Conservation (phyloP, 2,888 invertebrate genomes). For the Tinea semifulvella region DNA sequence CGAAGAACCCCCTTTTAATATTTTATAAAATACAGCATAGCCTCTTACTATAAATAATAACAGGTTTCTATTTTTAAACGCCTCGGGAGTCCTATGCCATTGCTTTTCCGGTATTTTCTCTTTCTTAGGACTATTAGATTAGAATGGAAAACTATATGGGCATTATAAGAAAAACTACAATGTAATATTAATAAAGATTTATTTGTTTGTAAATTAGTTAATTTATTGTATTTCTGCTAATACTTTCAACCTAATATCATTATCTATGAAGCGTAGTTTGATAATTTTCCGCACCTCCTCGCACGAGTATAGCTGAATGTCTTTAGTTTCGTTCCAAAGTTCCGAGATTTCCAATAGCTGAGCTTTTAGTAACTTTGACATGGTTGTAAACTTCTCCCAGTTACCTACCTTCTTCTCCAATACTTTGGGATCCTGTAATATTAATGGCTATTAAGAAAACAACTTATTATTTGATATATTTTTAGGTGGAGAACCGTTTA, state of each 20-base stretch:
- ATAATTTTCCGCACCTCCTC: constrained; percentile 54
- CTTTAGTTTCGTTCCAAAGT: constrained; percentile 36
- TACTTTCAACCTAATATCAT: constrained; percentile 47
- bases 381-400: constrained; percentile 46
- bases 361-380: constrained; percentile 41
- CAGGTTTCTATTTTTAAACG: too few relatives aligned
- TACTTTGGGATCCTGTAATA: constrained; percentile 31
- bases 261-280: constrained; percentile 54
- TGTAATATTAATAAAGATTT: neutral
- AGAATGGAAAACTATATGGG: neutral
- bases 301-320: constrained; percentile 36
- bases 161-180: neutral
- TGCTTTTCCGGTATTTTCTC: too few relatives aligned
- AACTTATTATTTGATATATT: too few relatives aligned
- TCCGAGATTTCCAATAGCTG: constrained; percentile 47
- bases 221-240: constrained; percentile 50
- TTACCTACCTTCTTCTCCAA: constrained; percentile 37
- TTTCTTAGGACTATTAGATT: too few relatives aligned
- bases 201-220: neutral
- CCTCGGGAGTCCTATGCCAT: too few relatives aligned
- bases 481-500: too few relatives aligned
- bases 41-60: too few relatives aligned
- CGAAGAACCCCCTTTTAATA: too few relatives aligned
- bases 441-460: too few relatives aligned
- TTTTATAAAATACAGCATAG: too few relatives aligned